Evolutionary conservation across 1,140 invertebrate species (phyloP).

Genomic region (Micrasema minimum): DNA sequence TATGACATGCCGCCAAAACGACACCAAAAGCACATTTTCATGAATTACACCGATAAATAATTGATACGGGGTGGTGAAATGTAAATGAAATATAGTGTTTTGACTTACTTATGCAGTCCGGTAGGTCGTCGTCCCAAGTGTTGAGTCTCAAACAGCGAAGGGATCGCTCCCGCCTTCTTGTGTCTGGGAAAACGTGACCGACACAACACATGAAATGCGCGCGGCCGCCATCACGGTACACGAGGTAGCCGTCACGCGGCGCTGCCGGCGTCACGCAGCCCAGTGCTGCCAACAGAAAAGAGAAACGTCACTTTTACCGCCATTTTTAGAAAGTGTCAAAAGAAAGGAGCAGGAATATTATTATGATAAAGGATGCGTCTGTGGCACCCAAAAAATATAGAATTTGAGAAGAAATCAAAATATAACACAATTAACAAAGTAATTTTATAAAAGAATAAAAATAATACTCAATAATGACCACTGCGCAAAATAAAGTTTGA

Average conservation of each 20-base stretch:
- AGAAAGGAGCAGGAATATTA: background rate
- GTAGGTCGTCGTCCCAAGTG: conserved; percentile 69
- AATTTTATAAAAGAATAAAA: no score
- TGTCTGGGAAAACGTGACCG: conserved; percentile 70
- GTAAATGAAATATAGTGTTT: background rate
- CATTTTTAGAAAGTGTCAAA: conserved; percentile 10
- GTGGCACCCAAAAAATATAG: background rate
- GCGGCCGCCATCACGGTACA: conserved; percentile 67
- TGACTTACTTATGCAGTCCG: conserved; percentile 71
- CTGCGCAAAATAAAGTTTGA: no score
- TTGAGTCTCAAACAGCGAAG: conserved; percentile 69
- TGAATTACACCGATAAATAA: background rate
- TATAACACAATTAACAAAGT: no score
- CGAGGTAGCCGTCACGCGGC: conserved; percentile 70
- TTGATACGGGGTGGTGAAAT: no score
- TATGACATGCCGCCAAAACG: background rate
- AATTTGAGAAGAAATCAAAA: no score
- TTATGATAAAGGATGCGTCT: background rate
- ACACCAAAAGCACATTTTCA: background rate
- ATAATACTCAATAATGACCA: no score
- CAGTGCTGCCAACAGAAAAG: conserved; percentile 61
- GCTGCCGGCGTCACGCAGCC: conserved; percentile 69
- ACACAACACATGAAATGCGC: conserved; percentile 72
- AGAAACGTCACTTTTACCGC: conserved; percentile 27
- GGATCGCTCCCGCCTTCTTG: conserved; percentile 62